Percentiles rank a stretch among this genome's conserved stretches.
These are phyloP conservation scores for Mycetomoellerius zeteki DNA, from an alignment of 1,140 invertebrate genomes.

Conservation along the genomic window DNA sequence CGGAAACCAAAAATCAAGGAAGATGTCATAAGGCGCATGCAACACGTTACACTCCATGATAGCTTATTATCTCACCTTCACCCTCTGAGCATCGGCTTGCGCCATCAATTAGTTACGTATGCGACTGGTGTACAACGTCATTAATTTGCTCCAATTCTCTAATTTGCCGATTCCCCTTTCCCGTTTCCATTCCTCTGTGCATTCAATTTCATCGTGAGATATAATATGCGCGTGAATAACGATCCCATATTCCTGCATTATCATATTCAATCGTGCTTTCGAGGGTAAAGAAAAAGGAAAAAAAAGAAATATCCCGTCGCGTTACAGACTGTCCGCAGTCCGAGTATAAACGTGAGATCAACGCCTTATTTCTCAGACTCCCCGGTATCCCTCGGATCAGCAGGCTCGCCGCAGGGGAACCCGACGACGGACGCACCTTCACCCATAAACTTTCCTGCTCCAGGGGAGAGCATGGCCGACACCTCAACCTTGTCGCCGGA, in stretches of 20 bases:
- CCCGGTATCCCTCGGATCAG: constrained; percentile 86
- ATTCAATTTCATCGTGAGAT: not conserved
- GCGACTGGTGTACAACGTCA: not conserved
- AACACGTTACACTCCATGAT: constrained; percentile 16
- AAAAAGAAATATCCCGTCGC: not conserved
- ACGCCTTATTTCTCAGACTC: constrained; percentile 85
- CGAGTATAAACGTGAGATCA: constrained; percentile 73
- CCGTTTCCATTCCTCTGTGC: not conserved
- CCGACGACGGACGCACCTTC: constrained; percentile 85
- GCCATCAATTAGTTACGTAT: constrained; percentile 19
- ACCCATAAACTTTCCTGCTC: constrained; percentile 87
- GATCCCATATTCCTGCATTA: not conserved
- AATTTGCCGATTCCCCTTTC: constrained; percentile 14
- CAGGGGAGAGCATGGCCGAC: constrained; percentile 96
- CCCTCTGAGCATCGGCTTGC: not conserved
- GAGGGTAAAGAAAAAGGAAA: constrained; percentile 4
- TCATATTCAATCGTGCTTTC: not conserved
- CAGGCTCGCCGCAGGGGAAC: constrained; percentile 85
- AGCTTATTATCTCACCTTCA: constrained; percentile 38
- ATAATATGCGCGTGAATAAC: not conserved
- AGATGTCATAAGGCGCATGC: not conserved
- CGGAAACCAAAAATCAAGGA: constrained; percentile 16
- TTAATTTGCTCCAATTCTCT: constrained; percentile 37
- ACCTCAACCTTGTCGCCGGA: constrained; percentile 95
- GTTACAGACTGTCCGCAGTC: constrained; percentile 40